Evolutionary conservation across 2,888 invertebrate species (phyloP).

Genomic region (Ramazzottius varieornatus): DNA sequence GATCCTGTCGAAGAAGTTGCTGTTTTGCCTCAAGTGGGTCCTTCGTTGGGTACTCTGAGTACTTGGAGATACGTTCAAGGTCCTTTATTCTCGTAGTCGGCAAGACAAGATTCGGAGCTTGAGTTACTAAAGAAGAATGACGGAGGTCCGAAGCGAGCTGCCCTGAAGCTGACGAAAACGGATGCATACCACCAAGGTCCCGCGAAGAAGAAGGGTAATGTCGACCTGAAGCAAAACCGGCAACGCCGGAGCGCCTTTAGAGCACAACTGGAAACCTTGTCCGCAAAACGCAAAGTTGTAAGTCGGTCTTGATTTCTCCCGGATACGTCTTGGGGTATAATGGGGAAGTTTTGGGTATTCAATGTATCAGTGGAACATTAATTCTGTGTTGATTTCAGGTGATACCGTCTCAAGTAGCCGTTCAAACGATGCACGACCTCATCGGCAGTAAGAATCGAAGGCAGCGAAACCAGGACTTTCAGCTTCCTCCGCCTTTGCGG

Average conservation of each 20-base stretch:
- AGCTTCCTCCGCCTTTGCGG: constrained; percentile 28
- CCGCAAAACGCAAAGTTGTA: neutral
- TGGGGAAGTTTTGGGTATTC: no score
- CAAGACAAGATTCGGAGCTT: neutral
- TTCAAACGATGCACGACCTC: neutral
- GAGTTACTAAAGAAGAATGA: neutral
- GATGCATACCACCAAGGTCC: neutral
- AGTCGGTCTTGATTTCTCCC: neutral
- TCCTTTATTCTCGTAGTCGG: neutral
- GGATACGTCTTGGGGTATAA: no score
- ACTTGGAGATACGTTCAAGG: no score
- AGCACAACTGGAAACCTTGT: neutral
- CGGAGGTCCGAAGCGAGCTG: neutral
- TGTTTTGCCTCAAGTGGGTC: no score
- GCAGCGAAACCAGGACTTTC: neutral
- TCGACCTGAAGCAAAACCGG: neutral
- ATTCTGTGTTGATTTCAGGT: no score
- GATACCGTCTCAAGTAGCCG: neutral
- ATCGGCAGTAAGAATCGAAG: neutral
- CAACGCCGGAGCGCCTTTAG: neutral
- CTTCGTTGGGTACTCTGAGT: no score
- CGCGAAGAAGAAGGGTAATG: neutral
- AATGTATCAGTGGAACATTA: no score
- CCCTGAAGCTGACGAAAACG: neutral
- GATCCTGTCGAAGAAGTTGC: no score